Evolutionary conservation across 2,113 vertebrate genomes (phyloP).

Genomic region (Nannospalax galili): DNA sequence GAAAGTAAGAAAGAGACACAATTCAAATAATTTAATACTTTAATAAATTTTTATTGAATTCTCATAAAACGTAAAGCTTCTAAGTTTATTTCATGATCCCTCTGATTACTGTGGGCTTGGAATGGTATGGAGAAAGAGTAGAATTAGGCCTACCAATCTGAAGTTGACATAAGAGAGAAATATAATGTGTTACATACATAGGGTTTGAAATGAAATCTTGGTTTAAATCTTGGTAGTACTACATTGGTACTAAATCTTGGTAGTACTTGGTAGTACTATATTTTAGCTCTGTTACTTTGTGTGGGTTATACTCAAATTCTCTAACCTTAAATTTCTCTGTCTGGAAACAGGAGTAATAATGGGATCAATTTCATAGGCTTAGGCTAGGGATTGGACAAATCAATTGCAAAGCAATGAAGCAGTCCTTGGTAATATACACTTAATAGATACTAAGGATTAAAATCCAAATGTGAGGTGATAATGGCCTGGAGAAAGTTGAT

Average conservation of each 20-base stretch:
- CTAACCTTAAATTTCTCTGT: background rate
- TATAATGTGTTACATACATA: background rate
- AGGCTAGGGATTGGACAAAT: background rate
- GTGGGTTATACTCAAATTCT: background rate
- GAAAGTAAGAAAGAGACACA: constrained; percentile 30
- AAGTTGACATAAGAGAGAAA: background rate
- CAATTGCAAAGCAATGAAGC: background rate
- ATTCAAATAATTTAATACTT: background rate
- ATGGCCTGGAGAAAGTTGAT: background rate
- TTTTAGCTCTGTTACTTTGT: background rate
- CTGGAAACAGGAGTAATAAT: background rate
- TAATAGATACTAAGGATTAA: background rate
- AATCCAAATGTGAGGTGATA: background rate
- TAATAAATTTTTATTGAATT: background rate
- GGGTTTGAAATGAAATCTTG: background rate
- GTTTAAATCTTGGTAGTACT: constrained; percentile 25
- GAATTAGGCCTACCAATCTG: background rate
- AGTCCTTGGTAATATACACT: background rate
- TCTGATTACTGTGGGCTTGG: background rate
- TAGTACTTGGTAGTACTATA: too few species aligned
- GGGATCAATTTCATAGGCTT: background rate
- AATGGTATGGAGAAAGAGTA: background rate
- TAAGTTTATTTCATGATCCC: background rate
- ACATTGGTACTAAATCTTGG: background rate
- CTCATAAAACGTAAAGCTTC: background rate